phyloP scores from a whole-genome alignment of 2,797 vertebrate genomes.

The Labroides dimidiatus region DNA sequence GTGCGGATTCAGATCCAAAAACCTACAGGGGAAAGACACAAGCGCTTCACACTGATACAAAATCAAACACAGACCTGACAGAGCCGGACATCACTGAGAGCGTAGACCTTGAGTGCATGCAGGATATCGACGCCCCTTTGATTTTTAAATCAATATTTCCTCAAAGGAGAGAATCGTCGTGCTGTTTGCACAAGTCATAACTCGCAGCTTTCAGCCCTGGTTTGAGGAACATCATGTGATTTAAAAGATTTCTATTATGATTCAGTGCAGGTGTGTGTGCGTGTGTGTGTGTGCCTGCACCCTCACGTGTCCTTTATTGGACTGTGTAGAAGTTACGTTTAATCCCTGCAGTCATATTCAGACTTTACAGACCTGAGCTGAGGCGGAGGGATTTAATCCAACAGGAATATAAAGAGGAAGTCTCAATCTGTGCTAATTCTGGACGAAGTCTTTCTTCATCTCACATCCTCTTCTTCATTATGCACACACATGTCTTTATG shows the following conservation, averaged over 20 bases:
- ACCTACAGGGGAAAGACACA: too few species aligned
- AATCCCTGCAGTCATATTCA: constrained; percentile 52
- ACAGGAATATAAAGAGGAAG: constrained; percentile 43
- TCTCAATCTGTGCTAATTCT: constrained; percentile 60
- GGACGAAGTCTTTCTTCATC: constrained; percentile 30
- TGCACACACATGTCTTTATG: constrained; percentile 24
- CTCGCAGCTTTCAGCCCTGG: background rate
- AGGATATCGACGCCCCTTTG: too few species aligned
- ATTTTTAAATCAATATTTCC: too few species aligned
- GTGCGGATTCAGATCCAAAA: background rate
- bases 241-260: constrained; percentile 15
- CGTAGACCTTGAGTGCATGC: too few species aligned
- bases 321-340: constrained; percentile 20
- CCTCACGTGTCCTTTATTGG: background rate
- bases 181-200: background rate
- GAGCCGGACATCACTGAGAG: background rate
- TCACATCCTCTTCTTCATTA: constrained; percentile 22
- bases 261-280: constrained; percentile 2
- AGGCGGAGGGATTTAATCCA: constrained; percentile 48
- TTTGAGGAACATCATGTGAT: background rate
- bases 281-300: constrained; percentile 3
- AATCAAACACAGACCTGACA: background rate
- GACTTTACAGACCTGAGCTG: constrained; percentile 28
- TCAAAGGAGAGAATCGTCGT: too few species aligned
- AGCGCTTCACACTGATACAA: background rate